These are phyloP conservation scores for Agonopterix heracliana DNA, from an alignment of 2,888 invertebrate species.

Conservation along the genomic window DNA sequence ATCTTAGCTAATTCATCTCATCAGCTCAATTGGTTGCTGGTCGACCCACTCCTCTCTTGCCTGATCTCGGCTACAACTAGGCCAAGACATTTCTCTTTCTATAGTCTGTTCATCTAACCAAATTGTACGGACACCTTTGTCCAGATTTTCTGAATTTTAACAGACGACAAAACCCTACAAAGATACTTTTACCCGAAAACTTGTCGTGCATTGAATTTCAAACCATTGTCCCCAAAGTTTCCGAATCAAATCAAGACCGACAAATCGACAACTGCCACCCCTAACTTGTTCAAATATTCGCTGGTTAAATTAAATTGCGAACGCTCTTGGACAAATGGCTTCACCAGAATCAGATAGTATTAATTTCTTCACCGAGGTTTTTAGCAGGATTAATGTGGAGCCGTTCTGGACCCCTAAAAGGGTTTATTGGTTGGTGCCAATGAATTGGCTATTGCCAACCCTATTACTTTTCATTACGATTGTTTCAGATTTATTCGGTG, in stretches of 20 bases:
- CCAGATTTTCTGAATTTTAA: too few species aligned
- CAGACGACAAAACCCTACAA: neutral
- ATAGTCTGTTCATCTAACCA: too few species aligned
- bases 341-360: slow-evolving; percentile 30
- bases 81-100: too few species aligned
- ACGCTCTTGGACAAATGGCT: slow-evolving; percentile 43
- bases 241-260: too few species aligned
- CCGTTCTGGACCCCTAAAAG: slow-evolving; percentile 28
- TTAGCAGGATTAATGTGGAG: slow-evolving; percentile 43
- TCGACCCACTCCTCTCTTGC: too few species aligned
- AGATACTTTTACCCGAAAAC: neutral
- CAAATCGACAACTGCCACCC: neutral
- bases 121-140: too few species aligned
- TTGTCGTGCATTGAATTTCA: too few species aligned
- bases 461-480: slow-evolving; percentile 35
- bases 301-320: slow-evolving; percentile 50
- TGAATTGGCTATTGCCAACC: slow-evolving; percentile 37
- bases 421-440: slow-evolving; percentile 37
- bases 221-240: too few species aligned
- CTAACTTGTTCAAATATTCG: slow-evolving; percentile 23
- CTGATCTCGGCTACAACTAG: too few species aligned
- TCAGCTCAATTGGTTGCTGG: too few species aligned
- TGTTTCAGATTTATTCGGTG: slow-evolving; percentile 15
- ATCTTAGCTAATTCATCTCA: too few species aligned
- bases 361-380: slow-evolving; percentile 48